phyloP scores from a whole-genome alignment of 2,888 invertebrate species.

The Baccha elongata region DNA sequence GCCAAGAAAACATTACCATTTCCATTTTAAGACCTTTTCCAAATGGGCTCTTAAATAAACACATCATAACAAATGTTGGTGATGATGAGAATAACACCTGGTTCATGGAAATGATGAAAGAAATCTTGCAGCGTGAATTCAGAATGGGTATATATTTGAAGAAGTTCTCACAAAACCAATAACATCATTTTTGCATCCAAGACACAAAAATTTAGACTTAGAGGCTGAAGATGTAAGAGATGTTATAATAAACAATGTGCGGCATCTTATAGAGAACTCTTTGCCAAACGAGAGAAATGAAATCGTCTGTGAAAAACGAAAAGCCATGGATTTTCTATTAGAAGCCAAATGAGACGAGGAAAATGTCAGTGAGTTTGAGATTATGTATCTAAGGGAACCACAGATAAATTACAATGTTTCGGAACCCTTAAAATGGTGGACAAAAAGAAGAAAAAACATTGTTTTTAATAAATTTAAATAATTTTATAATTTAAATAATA shows the following conservation, averaged over 20 bases:
- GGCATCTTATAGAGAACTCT: background rate
- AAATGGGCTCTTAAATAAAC: background rate
- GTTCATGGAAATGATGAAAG: background rate
- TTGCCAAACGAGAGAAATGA: background rate
- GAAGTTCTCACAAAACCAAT: constrained; percentile 17
- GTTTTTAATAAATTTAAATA: no score
- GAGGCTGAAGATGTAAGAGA: background rate
- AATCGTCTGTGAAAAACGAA: background rate
- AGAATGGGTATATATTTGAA: background rate
- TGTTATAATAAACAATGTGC: background rate
- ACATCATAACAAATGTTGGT: background rate
- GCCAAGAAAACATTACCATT: constrained; percentile 11
- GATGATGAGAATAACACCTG: background rate
- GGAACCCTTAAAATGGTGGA: background rate
- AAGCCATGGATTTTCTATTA: constrained; percentile 4
- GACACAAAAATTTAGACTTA: background rate
- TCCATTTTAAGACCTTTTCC: constrained; percentile 11
- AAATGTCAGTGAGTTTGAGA: background rate
- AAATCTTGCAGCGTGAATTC: background rate
- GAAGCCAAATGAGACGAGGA: background rate
- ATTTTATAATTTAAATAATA: no score
- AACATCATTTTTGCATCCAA: constrained; percentile 7
- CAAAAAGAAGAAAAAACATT: background rate
- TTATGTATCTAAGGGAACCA: constrained; percentile 1
- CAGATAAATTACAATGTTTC: constrained; percentile 10